Evolutionary conservation across 2,113 vertebrate species (phyloP).

Genomic region (Myiopsitta monachus): DNA sequence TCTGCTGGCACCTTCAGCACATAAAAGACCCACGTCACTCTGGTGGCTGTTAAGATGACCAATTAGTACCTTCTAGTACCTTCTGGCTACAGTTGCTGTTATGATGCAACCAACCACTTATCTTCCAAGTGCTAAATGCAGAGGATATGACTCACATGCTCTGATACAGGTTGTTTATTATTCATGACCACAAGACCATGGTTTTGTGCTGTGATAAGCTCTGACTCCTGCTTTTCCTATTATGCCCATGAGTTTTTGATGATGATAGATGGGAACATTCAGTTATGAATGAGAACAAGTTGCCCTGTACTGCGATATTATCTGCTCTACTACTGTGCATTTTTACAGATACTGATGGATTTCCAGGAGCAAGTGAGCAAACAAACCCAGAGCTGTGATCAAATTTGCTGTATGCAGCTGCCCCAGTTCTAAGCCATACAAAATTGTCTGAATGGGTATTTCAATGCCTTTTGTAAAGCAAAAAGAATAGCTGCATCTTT

Average conservation of each 20-base stretch:
- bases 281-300: conserved; percentile 12
- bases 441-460: neutral
- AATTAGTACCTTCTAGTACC: neutral
- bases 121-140: neutral
- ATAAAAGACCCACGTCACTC: neutral
- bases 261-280: conserved; percentile 4
- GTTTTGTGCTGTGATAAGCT: conserved; percentile 2
- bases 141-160: conserved; percentile 13
- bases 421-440: neutral
- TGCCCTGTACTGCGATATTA: neutral
- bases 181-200: neutral
- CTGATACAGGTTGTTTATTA: neutral
- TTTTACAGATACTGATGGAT: neutral
- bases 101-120: neutral
- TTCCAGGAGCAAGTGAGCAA: neutral
- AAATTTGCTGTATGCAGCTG: neutral
- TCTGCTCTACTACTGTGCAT: neutral
- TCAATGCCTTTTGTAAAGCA: neutral
- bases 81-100: neutral
- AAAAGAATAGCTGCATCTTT: neutral
- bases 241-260: conserved; percentile 10
- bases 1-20: neutral
- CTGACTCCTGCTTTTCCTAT: conserved; percentile 9
- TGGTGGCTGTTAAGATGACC: neutral
- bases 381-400: neutral